phyloP scores from a whole-genome alignment of 2,113 vertebrate species.

The Antigone vipio region DNA sequence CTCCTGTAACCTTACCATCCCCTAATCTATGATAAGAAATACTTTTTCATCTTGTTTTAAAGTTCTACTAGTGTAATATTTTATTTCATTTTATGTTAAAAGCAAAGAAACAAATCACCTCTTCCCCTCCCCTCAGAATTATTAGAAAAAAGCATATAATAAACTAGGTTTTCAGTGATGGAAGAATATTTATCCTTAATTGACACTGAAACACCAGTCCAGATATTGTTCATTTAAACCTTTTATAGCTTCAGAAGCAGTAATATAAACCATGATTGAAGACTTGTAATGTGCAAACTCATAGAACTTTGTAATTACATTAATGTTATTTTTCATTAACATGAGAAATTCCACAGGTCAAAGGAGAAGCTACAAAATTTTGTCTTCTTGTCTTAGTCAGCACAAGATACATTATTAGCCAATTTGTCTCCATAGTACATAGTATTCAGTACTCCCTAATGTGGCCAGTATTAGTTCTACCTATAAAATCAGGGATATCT shows the following conservation, averaged over 20 bases:
- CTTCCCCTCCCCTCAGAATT: neutral
- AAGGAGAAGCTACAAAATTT: neutral
- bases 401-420: neutral
- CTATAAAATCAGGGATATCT: neutral
- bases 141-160: neutral
- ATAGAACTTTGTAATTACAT: neutral
- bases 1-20: neutral
- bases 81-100: neutral
- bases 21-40: neutral
- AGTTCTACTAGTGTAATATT: neutral
- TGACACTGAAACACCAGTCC: neutral
- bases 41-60: neutral
- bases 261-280: neutral
- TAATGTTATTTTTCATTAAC: neutral
- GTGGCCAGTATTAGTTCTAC: neutral
- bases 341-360: neutral
- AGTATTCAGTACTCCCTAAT: neutral
- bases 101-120: neutral
- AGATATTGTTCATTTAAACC: neutral
- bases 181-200: neutral
- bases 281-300: neutral
- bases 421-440: neutral
- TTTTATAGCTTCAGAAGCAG: neutral
- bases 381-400: neutral
- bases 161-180: neutral